Percentiles rank a stretch among this genome's conserved stretches.
Conservation (phyloP, 2,113 vertebrate species). For the Rhinopomastus cyanomelas region DNA sequence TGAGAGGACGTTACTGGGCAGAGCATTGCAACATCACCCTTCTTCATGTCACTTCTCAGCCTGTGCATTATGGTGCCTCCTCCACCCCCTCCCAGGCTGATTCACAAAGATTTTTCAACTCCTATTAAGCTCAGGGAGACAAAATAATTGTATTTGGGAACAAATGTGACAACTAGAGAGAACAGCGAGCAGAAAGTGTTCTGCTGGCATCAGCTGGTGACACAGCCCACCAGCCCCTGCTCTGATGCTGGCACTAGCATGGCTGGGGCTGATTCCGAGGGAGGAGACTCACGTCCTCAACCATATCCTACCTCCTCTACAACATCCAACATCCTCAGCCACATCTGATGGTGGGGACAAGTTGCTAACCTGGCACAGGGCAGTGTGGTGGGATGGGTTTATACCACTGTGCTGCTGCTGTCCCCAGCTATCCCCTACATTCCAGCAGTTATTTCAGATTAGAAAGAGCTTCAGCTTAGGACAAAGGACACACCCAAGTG, state of each 20-base stretch:
- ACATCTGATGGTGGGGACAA: rapidly evolving
- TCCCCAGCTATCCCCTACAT: rapidly evolving
- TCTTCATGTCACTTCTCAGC: neutral
- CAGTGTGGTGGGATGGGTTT: neutral
- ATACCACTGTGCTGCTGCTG: neutral
- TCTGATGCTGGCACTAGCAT: rapidly evolving
- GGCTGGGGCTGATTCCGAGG: neutral
- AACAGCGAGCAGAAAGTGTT: neutral
- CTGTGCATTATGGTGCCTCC: neutral
- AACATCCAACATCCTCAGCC: neutral
- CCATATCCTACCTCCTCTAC: neutral
- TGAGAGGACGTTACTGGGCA: rapidly evolving
- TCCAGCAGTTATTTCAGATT: neutral
- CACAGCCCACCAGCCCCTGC: neutral
- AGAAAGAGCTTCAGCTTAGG: neutral
- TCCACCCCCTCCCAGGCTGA: constrained; percentile 22
- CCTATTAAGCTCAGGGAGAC: neutral
- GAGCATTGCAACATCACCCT: neutral
- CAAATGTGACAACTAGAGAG: constrained; percentile 24
- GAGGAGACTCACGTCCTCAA: neutral
- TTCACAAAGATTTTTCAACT: constrained; percentile 48
- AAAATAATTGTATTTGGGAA: constrained; percentile 58
- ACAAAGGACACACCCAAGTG: rapidly evolving
- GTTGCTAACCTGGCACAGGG: rapidly evolving
- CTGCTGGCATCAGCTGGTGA: neutral